Evolutionary conservation across 2,888 invertebrate species (phyloP), one percentile per base, ranked within the genome.

Genomic region (Heterodera filipjevi): DNA sequence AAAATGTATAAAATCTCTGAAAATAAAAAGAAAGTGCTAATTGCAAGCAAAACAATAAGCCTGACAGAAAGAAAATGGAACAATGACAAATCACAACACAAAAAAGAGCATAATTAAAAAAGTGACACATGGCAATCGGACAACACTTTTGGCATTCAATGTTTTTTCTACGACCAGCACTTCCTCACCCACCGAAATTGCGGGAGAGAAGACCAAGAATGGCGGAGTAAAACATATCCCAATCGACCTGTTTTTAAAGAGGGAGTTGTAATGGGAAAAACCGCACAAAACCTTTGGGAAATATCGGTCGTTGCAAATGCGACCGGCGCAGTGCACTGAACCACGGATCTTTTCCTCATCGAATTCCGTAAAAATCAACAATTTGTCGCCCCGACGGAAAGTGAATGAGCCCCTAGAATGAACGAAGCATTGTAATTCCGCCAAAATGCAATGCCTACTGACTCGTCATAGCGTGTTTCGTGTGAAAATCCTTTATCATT

Each of bases 381-480:
- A 27, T 75, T 66, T 35, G n/a, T 75, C 68, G 39, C 35, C 64
- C n/a, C 33, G 46, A 6, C 75, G 75, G 33, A 75, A 75, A 19
- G 33, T 75, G 46, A 75, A 75, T 1, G 75, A 75, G n/a, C 75
- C 75, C 16, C 75, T 75, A n/a, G 53, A 74, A 6, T 14, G 8
- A 1, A 3, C 49, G 16, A 49, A 49, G 49, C 16, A n/a, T n/a
- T n/a, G n/a, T 16, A 49, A 14, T 49, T 39, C 39, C 49, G 66
- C 19, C 22, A 27, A 2, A 8, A 19, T 22, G 5, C 27, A 19
- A 68, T 32, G 19, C 19, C 27, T 27, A 27, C 32, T 14, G 22
- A 75, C 75, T 75, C 75, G 46, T 53, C 75, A 59, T 46, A 44
- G 33, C 75, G 75, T 32, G 66, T 75, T 32, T 75, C 75, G 30